These are phyloP conservation scores for Pocillopora grandis DNA, from an alignment of 92 coral and sea anemone genomes.

Conservation along the genomic window DNA sequence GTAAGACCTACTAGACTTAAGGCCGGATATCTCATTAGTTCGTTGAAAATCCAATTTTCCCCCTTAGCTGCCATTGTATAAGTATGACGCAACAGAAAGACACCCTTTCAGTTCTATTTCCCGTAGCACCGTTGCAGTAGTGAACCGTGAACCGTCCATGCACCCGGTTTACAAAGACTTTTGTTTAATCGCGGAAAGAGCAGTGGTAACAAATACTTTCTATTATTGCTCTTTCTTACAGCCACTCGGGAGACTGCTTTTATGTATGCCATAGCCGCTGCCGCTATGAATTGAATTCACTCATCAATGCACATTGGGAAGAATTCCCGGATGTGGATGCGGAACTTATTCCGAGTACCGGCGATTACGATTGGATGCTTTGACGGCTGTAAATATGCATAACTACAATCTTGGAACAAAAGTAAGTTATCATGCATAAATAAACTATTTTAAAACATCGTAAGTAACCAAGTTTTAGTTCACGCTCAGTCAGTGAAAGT, in stretches of 20 bases:
- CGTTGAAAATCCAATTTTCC: not conserved
- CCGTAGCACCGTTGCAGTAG: no score
- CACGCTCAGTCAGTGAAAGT: no score
- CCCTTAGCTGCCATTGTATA: no score
- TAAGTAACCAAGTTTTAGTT: not conserved
- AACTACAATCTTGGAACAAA: slow-evolving; percentile 90
- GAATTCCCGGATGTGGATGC: slow-evolving; percentile 73
- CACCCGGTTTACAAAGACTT: no score
- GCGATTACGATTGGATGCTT: slow-evolving; percentile 10
- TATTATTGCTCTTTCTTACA: not conserved
- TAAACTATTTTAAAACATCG: not conserved
- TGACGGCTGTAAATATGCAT: slow-evolving; percentile 64
- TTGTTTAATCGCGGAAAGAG: no score
- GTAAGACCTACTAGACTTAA: slow-evolving; percentile 23
- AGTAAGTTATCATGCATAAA: slow-evolving; percentile 28
- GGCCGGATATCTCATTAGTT: not conserved
- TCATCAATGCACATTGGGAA: slow-evolving; percentile 57
- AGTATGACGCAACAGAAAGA: no score
- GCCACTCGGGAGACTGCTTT: slow-evolving; percentile 84
- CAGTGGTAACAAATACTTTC: no score
- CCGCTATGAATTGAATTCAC: slow-evolving; percentile 70
- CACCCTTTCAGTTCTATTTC: no score
- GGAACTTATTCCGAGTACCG: slow-evolving; percentile 38
- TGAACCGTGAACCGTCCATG: no score
- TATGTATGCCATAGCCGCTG: slow-evolving; percentile 70